Conservation (phyloP, 2,113 vertebrate species). For the Boulengeromyrus knoepffleri region DNA sequence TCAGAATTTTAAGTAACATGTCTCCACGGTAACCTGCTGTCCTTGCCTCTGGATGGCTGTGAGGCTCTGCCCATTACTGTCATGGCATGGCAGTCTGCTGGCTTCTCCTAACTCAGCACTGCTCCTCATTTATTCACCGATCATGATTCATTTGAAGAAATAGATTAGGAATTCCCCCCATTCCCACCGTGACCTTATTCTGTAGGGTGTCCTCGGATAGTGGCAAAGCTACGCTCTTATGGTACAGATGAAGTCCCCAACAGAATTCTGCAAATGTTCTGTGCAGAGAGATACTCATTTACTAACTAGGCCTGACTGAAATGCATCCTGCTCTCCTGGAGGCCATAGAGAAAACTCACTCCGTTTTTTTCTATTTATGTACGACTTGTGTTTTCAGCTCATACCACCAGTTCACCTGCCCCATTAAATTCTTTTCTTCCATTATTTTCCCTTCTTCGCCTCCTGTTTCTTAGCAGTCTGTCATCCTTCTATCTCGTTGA, state of each 20-base stretch:
- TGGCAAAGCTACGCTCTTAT: not conserved
- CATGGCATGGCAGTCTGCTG: not conserved
- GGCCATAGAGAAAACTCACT: not conserved
- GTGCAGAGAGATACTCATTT: not conserved
- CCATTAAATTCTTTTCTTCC: not conserved
- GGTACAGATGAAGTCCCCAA: not conserved
- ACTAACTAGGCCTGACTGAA: not conserved
- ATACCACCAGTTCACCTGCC: not conserved
- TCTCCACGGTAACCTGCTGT: not conserved
- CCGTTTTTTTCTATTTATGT: not conserved
- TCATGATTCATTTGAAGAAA: not conserved
- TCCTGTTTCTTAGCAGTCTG: not conserved
- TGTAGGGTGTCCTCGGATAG: not conserved
- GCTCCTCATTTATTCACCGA: not conserved
- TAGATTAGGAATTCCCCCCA: not conserved
- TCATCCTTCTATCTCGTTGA: not conserved
- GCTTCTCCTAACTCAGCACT: not conserved
- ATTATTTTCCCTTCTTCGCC: not conserved
- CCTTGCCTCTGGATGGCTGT: not conserved
- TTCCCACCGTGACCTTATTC: not conserved
- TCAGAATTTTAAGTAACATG: not conserved
- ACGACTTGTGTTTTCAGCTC: not conserved
- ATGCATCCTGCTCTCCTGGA: not conserved
- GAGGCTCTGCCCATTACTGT: not conserved
- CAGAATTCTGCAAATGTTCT: not conserved